phyloP scores from a whole-genome alignment of 2,797 vertebrate species.

The Hirundo rustica region DNA sequence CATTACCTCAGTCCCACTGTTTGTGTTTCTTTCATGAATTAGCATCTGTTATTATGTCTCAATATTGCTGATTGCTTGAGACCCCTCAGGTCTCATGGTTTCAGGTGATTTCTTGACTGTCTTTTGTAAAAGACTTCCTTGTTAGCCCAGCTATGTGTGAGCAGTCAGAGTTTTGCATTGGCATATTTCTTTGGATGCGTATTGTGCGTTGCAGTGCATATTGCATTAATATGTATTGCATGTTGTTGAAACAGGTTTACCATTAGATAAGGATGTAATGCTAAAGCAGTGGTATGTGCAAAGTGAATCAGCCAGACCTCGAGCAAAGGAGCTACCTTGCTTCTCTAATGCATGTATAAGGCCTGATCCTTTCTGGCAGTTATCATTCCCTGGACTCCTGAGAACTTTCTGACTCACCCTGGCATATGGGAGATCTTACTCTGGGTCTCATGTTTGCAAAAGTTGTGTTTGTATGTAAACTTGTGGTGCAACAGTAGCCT shows the following conservation, averaged over 20 bases:
- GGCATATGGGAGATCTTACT: background rate
- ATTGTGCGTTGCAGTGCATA: conserved; percentile 65
- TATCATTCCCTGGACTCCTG: conserved; percentile 25
- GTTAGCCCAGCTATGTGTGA: conserved; percentile 41
- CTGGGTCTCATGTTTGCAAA: conserved; percentile 31
- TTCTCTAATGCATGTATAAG: conserved; percentile 57
- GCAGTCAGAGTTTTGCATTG: conserved; percentile 57
- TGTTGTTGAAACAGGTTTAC: conserved; percentile 61
- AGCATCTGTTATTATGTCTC: conserved; percentile 32
- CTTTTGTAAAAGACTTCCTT: conserved; percentile 40
- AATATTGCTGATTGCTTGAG: conserved; percentile 5
- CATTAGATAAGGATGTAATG: conserved; percentile 56
- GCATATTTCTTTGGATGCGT: conserved; percentile 66
- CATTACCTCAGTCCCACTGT: conserved; percentile 67
- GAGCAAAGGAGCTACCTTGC: conserved; percentile 47
- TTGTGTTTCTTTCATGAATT: conserved; percentile 60
- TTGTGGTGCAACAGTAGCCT: conserved; percentile 45
- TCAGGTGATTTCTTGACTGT: conserved; percentile 57
- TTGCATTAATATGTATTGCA: conserved; percentile 72
- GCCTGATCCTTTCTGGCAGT: conserved; percentile 34
- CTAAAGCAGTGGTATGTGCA: conserved; percentile 55
- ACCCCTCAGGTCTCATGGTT: background rate
- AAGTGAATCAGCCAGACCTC: conserved; percentile 40
- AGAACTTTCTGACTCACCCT: conserved; percentile 48
- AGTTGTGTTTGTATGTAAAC: conserved; percentile 41